Conservation (phyloP, 2,113 vertebrate species). For the Forbesichthys agassizii region DNA sequence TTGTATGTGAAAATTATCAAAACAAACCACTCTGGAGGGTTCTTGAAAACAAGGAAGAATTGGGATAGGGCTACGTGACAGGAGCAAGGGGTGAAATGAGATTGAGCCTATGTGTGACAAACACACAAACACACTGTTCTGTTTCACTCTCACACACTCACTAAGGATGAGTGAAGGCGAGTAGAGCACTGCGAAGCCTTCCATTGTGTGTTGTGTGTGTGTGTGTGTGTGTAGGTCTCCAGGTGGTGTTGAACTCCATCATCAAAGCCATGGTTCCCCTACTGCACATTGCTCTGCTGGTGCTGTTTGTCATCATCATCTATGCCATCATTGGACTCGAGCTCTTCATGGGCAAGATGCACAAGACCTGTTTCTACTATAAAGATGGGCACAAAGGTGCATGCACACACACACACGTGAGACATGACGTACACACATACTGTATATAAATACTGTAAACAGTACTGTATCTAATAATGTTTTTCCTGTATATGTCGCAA, state of each 20-base stretch:
- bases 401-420: neutral
- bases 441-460: neutral
- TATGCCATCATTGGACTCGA: slow-evolving; percentile 98
- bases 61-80: too few species aligned
- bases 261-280: slow-evolving; percentile 99
- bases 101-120: too few species aligned
- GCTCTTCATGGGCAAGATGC: slow-evolving; percentile 99
- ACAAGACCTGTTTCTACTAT: slow-evolving; percentile 88
- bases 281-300: slow-evolving; percentile 95
- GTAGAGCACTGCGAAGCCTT: neutral
- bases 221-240: slow-evolving; percentile 83
- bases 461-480: too few species aligned
- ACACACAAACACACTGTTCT: too few species aligned
- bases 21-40: too few species aligned
- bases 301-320: slow-evolving; percentile 98
- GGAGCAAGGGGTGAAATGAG: too few species aligned
- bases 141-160: too few species aligned
- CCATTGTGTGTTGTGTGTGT: neutral
- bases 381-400: slow-evolving; percentile 79
- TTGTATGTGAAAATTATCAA: too few species aligned
- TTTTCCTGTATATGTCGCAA: too few species aligned
- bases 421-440: slow-evolving; percentile 14
- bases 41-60: too few species aligned
- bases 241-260: slow-evolving; percentile 99
- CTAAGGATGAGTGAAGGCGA: neutral